A percentile compares a stretch with the other conserved stretches of the same genome.
These are phyloP conservation scores for Ammodytes dubius DNA, from an alignment of 2,113 vertebrate species.

Conservation along the genomic window DNA sequence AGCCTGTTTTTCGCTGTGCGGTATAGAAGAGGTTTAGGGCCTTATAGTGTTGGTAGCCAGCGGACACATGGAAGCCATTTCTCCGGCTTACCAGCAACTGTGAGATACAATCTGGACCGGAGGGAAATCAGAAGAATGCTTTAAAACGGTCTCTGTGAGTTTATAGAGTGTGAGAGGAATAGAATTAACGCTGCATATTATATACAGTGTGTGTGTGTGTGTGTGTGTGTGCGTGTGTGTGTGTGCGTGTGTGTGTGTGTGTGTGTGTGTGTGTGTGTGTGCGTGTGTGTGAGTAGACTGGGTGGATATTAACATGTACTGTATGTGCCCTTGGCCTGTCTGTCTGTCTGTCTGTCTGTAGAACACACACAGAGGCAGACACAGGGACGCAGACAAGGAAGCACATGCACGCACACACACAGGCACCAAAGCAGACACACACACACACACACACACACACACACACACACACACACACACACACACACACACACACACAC, in stretches of 20 bases:
- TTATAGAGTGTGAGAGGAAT: slow-evolving; percentile 65
- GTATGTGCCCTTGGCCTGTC: slow-evolving; percentile 25
- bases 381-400: slow-evolving; percentile 21
- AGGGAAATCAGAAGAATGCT: slow-evolving; percentile 60
- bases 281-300: neutral
- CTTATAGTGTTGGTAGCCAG: slow-evolving; percentile 25
- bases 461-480: slow-evolving; percentile 29
- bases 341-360: slow-evolving; percentile 25
- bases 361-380: slow-evolving; percentile 64
- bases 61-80: slow-evolving; percentile 78
- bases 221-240: no score
- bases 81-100: slow-evolving; percentile 56
- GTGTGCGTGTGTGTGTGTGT: no score
- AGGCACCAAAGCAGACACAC: neutral
- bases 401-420: slow-evolving; percentile 16
- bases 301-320: slow-evolving; percentile 65
- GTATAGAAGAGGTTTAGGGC: slow-evolving; percentile 33
- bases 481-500: slow-evolving; percentile 27
- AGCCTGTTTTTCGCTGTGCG: slow-evolving; percentile 28
- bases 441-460: slow-evolving; percentile 14
- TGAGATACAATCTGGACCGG: slow-evolving; percentile 66
- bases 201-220: no score
- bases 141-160: slow-evolving; percentile 61
- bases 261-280: no score
- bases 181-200: slow-evolving; percentile 61